Evolutionary conservation across 2,113 vertebrate genomes (phyloP), one percentile per base, ranked within the genome.

Genomic region (Protobothrops mucrosquamatus): DNA sequence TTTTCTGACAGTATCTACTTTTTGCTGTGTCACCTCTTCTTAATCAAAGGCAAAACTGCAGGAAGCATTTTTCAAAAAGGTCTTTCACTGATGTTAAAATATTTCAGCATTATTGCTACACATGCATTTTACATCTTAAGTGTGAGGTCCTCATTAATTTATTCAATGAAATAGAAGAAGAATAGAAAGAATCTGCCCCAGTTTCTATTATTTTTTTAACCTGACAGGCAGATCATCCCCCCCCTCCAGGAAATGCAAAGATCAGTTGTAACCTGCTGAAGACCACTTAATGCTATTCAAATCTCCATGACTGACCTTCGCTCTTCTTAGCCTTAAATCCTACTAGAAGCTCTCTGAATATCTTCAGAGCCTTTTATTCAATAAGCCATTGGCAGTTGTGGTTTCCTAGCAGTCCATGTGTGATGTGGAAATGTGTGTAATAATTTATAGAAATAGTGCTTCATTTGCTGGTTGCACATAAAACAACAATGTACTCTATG

Each of bases 221-320:
- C 24, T 0, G 92, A 95, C 85, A 94, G 94, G 92, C 95, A 59
- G 69, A 24, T 64, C 86, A 43, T 69, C 97, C 95, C 61, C 61
- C 97, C 11, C 43, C 85, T 93, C 95, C 92, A 94, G 94, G 95
- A 92, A 95, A 96, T 92, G 92, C 93, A 96, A 96, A 97, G 96
- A 96, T 97, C 96, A 29, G 89, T 89, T 91, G 91, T 94, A 93
- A 43, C 93, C 94, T 93, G 3, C 48, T 86, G 91, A 94, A 95
- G 93, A 92, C 93, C 94, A 39, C 56, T 96, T 95, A 93, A 96
- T 96, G 93, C 85, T 59, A 86, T 96, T 97, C 95, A 85, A 92
- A 51, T 95, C 92, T 90, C 93, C 93, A 55, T 95, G 88, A 89
- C 93, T 94, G 95, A 95, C 93, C 94, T 95, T 94, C 74, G 55